Base-by-base conservation (phyloP, 2,113 vertebrate genomes). In the Microcebus murinus region DNA sequence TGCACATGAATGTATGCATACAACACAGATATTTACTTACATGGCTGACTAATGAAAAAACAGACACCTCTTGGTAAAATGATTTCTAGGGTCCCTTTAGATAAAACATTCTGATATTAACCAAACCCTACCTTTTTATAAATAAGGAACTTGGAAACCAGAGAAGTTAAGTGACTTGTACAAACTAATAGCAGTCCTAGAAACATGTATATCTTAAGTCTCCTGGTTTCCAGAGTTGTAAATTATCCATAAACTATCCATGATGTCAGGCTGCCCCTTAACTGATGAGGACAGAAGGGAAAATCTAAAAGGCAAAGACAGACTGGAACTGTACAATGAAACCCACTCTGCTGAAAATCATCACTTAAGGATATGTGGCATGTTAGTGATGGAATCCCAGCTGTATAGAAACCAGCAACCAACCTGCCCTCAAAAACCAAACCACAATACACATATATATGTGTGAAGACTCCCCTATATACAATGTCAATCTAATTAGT, bases 21-120 rank as follows among this genome's bases (percentile, higher is more conserved):
- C n/a, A 95, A 50, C 68, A 74, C 23, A 48, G 55, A 77, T 73
- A 94, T 92, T 50, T 90, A 94, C 90, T 95, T 90, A 81, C 39
- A 55, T n/a, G 12, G 39, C 42, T 95, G n/a, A 65, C 59, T 86
- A 87, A 10, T 94, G 20, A 70, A 73, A 87, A 95, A 84, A 63
- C 23, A 82, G 50, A 67, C 55, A n/a, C 48, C 8, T 65, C 39
- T 71, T 77, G 36, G 29, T 88, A 87, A 90, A 20, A 39, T 36
- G 13, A 73, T 70, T 18, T 71, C 13, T 55, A 89, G 52, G 7
- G 36, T 85, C n/a, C 21, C n/a, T 81, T n/a, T 52, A 77, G 42
- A 76, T 57, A 52, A 42, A 81, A 57, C 14, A 36, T 45, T 91
- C 15, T 42, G 25, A 59, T 57, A 73, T 6, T 42, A 59, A 45